Conservation (phyloP, 2,797 vertebrate species). For the Vespertilio murinus region DNA sequence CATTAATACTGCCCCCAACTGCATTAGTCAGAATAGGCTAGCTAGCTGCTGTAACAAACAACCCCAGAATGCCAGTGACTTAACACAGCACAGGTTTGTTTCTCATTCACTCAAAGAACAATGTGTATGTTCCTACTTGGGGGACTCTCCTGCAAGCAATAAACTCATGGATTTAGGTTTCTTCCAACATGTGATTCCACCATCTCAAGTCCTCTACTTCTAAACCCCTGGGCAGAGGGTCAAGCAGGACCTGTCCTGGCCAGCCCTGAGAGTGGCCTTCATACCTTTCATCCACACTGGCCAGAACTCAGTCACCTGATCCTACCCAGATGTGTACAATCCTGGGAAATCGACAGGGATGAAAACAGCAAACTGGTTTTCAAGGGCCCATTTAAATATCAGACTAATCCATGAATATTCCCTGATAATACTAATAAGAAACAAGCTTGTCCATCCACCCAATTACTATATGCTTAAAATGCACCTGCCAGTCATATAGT, state of each 20-base stretch:
- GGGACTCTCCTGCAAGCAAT: background rate
- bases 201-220: background rate
- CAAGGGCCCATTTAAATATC: background rate
- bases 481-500: background rate
- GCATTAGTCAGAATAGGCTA: background rate
- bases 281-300: background rate
- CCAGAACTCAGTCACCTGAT: background rate
- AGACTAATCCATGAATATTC: background rate
- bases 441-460: background rate
- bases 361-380: background rate
- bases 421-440: conserved; percentile 9
- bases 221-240: background rate
- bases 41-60: background rate
- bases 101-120: background rate
- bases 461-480: background rate
- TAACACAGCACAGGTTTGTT: background rate
- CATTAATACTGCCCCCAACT: background rate
- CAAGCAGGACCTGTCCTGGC: background rate
- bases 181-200: background rate
- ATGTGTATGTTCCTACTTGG: background rate
- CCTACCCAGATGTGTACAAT: background rate
- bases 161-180: background rate
- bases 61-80: background rate
- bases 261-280: background rate
- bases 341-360: background rate